Base-by-base conservation (phyloP, 2,888 invertebrate species). In the Dryobota labecula region DNA sequence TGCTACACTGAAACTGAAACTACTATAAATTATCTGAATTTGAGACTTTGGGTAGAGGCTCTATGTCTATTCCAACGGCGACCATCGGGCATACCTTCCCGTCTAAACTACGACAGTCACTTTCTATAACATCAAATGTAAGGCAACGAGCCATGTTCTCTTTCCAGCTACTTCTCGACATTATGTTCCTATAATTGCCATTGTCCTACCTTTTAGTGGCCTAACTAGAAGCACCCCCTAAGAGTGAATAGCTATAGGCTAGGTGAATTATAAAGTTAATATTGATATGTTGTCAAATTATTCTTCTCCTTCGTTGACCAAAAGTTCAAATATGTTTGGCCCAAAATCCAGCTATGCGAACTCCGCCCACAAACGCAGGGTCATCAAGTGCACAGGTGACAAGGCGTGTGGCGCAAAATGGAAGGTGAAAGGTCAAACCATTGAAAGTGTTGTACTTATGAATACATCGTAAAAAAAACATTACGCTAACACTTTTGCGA, bases 401-500 rank as follows among this genome's bases (percentile, higher is more conserved):
- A 24, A 13, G 3, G 47, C 15, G 11, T 24, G 24, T 7, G 18
- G 9, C 13, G n/a, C 15, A n/a, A n/a, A 30, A 18, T 15, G 15
- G 8, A 8, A 15, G 27, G 20, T 20, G 2, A 15, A n/a, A 56
- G 18, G 18, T n/a, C n/a, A n/a, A 18, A 43, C 30, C 18, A 65
- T 18, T 64, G 15, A 20, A 41, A 15, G 7, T 15, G 38, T 38
- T 11, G 3, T 30, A 38, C 38, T 15, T 33, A 27, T 5, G 4
- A 33, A 5, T 2, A 36, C 8, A 27, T 41, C 9, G 4, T 1
- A 49, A 41, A 43, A 49, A 24, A 33, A 51, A 53, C 15, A 24
- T 60, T 20, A 66, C 13, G 0, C 18, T 13, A 45, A 73, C 71
- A 76, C 79, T 86, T 84, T 81, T 83, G 82, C 77, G 60, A n/a